These are phyloP conservation scores for Spinus pinus DNA, from an alignment of 2,797 vertebrate species.

Conservation along the genomic window DNA sequence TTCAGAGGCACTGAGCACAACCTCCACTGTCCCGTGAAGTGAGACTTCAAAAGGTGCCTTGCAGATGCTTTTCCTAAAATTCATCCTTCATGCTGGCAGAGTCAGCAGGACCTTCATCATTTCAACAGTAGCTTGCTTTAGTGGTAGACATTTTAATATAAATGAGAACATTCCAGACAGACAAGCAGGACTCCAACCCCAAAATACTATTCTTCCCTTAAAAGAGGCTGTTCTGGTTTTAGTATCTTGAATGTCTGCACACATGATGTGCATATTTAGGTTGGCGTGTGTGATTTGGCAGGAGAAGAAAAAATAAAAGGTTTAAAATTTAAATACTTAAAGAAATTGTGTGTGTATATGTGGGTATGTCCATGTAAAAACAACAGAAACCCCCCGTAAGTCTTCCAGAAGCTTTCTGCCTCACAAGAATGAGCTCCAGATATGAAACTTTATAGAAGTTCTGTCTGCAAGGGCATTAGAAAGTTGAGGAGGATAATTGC, in stretches of 20 bases:
- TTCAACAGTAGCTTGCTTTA: neutral
- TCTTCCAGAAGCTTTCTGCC: neutral
- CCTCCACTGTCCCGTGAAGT: neutral
- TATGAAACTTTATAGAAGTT: neutral
- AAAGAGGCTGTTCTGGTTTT: neutral
- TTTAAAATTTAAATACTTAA: neutral
- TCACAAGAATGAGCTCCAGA: neutral
- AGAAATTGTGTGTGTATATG: neutral
- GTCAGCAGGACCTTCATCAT: neutral
- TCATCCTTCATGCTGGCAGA: neutral
- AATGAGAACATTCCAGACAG: neutral
- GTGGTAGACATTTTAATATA: neutral
- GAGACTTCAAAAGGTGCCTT: neutral
- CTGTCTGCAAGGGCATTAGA: neutral
- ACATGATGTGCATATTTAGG: neutral
- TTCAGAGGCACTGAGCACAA: neutral
- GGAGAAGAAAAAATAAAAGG: neutral
- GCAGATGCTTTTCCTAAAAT: neutral
- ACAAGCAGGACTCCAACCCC: neutral
- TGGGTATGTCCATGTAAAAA: neutral
- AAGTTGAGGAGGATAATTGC: neutral
- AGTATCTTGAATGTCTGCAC: neutral
- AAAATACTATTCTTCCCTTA: neutral
- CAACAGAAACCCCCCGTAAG: fast-evolving
- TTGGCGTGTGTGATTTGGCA: neutral